phyloP scores from a whole-genome alignment of 2,888 invertebrate species.

The Xanthorhoe designata region DNA sequence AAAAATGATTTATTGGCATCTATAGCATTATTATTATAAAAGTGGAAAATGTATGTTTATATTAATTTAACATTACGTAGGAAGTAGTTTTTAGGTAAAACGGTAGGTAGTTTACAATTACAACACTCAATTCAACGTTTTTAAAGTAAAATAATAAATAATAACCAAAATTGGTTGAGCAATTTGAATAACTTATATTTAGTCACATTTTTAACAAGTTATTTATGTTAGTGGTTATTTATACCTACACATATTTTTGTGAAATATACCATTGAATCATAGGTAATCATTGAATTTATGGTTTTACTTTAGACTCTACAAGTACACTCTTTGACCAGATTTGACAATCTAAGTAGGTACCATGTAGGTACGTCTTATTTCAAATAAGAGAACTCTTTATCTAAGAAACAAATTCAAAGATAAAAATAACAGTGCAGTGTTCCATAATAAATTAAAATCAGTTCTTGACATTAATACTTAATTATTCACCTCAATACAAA shows the following conservation, averaged over 20 bases:
- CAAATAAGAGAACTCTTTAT: conserved; percentile 58
- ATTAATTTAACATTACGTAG: conserved; percentile 65
- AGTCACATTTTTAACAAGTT: conserved; percentile 55
- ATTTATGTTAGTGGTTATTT: not conserved
- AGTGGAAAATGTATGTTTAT: conserved; percentile 60
- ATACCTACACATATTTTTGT: not conserved
- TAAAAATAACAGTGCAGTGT: conserved; percentile 59
- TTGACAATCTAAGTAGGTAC: conserved; percentile 7
- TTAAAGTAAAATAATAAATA: conserved; percentile 48
- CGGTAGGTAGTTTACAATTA: conserved; percentile 16
- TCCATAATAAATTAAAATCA: conserved; percentile 71
- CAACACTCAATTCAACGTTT: conserved; percentile 50
- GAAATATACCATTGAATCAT: too few relatives aligned
- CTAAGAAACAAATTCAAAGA: conserved; percentile 45
- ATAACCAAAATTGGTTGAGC: conserved; percentile 70
- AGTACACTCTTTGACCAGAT: conserved; percentile 55
- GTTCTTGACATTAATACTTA: conserved; percentile 76
- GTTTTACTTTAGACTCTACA: conserved; percentile 56
- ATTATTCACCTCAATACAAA: conserved; percentile 74
- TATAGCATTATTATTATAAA: conserved; percentile 71
- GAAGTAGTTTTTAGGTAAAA: not conserved
- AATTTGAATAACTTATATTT: conserved; percentile 57
- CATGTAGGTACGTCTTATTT: conserved; percentile 18
- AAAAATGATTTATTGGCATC: conserved; percentile 77
- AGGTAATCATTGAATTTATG: conserved; percentile 47